Percentiles rank a stretch among this genome's conserved stretches.
Conservation (phyloP, 2,888 invertebrate species). For the Thalpophila matura region DNA sequence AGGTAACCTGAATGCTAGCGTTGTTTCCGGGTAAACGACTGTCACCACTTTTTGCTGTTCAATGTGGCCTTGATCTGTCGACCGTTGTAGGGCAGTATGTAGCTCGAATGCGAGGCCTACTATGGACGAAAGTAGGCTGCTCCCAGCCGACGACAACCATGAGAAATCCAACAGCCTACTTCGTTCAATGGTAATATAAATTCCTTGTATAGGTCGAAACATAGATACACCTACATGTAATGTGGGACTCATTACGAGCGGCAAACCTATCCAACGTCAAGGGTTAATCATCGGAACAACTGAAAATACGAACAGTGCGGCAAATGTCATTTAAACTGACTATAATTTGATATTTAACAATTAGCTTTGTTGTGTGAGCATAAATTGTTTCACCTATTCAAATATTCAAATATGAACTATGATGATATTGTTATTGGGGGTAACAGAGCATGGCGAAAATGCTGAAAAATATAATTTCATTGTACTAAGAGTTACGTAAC, state of each 20-base stretch:
- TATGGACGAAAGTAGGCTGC: conserved; percentile 81
- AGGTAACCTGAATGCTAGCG: conserved; percentile 79
- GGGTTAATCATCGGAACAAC: conserved; percentile 25
- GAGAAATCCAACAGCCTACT: conserved; percentile 77
- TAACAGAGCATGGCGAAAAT: conserved; percentile 53
- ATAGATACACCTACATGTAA: conserved; percentile 47
- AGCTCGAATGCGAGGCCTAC: conserved; percentile 70
- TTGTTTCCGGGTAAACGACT: conserved; percentile 78
- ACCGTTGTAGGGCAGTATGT: conserved; percentile 81
- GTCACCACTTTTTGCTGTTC: conserved; percentile 77
- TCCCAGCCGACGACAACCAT: conserved; percentile 78
- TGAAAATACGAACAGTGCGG: conserved; percentile 7
- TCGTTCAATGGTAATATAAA: conserved; percentile 64
- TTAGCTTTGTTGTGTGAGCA: conserved; percentile 7
- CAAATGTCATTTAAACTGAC: conserved; percentile 15
- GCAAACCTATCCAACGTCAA: conserved; percentile 18
- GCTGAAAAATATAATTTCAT: conserved; percentile 37
- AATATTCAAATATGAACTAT: conserved; percentile 20
- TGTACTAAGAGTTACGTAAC: conserved; percentile 36
- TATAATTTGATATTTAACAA: conserved; percentile 13
- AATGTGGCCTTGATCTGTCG: conserved; percentile 79
- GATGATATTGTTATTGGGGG: conserved; percentile 30
- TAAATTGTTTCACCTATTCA: conserved; percentile 32
- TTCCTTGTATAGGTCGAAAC: conserved; percentile 62
- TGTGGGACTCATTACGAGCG: conserved; percentile 41